Base-by-base conservation (phyloP, 2,797 vertebrate genomes). In the Enteromius unitaeniatus region DNA sequence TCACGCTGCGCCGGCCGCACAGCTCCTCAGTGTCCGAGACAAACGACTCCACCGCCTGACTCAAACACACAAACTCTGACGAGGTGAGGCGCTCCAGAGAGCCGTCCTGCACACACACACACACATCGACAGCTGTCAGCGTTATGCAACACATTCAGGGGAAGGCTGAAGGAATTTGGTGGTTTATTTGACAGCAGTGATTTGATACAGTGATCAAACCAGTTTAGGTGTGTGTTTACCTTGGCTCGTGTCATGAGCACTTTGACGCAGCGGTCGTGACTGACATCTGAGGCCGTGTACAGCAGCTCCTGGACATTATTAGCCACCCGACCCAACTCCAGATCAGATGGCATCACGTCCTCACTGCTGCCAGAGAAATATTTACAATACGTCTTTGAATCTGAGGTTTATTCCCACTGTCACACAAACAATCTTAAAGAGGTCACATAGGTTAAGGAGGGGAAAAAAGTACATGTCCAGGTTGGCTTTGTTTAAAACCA, bases 191-290 rank as follows among this genome's bases (percentile, higher is more conserved):
- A 73, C 23, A 23, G 26, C 40, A 31, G 15, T 2, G 40, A 55
- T 40, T 15, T 1, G 15, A 49, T 31, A n/a, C n/a, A 14, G 19
- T 14, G 34, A 7, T 4, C 2, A 34, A 70, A n/a, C 64, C 4
- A 9, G 78, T 55, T 19, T 10, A 49, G 45, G 26, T 31, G 31
- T 14, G 21, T 17, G 0, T 1, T 0, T 92, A 99, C 98, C 96
- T 98, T 99, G 83, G 97, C 96, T 92, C 97, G 94, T 80, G 97
- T 95, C 78, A 96, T 96, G 51, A 99, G 96, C 79, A 99, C 97
- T 89, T 98, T 99, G 89, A 97, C 97, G 0, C 97, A 97, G 89
- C 98, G 97, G 91, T 99, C 97, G 0, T 99, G 98, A 92, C 97
- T 96, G 89, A 96, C 91, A 84, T 99, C 97, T 0, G 97, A 98